Evolutionary conservation across 2,797 vertebrate genomes (phyloP).

Genomic region (Morelia viridis): DNA sequence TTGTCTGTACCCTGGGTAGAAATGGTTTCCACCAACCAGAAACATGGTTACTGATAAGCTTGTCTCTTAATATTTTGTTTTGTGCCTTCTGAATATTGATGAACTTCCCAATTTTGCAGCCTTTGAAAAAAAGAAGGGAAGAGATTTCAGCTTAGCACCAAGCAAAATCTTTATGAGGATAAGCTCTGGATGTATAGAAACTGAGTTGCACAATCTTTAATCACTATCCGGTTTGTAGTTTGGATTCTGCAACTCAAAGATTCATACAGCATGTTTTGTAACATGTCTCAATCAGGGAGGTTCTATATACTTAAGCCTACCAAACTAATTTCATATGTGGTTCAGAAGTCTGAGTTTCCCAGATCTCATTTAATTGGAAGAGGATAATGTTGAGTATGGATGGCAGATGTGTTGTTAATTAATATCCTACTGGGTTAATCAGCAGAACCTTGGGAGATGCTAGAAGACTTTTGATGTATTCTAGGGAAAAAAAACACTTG

Average conservation of each 20-base stretch:
- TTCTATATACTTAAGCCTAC: constrained; percentile 55
- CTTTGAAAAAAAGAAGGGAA: background rate
- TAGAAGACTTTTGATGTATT: constrained; percentile 71
- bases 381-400: constrained; percentile 72
- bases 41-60: background rate
- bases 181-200: constrained; percentile 46
- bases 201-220: constrained; percentile 46
- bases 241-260: constrained; percentile 45
- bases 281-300: constrained; percentile 48
- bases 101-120: background rate
- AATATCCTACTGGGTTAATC: constrained; percentile 78
- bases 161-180: background rate
- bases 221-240: constrained; percentile 42
- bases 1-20: background rate
- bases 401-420: constrained; percentile 76
- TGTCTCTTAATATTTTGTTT: background rate
- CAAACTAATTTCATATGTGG: constrained; percentile 17
- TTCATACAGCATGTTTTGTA: constrained; percentile 57
- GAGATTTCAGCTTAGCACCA: background rate
- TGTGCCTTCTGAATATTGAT: background rate
- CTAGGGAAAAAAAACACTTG: constrained; percentile 63
- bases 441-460: constrained; percentile 70
- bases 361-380: constrained; percentile 70
- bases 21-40: background rate
- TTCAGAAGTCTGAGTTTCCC: constrained; percentile 69